phyloP scores from a whole-genome alignment of 30 jellyfish, hydroid and myxozoan species.

The Cassiopea andromeda region DNA sequence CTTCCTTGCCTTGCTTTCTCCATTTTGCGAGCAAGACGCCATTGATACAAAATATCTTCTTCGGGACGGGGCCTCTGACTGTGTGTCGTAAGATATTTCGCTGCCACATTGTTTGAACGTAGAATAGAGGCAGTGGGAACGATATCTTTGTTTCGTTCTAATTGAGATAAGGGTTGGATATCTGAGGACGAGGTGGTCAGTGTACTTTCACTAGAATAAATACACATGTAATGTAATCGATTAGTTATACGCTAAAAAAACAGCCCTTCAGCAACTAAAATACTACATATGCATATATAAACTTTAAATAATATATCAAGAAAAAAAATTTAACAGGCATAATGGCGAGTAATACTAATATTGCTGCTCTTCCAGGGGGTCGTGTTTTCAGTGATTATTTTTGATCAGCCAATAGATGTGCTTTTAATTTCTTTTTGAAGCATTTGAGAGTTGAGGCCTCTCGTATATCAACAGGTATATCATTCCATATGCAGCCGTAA shows the following conservation, averaged over 20 bases:
- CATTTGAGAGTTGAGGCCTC: too few species aligned
- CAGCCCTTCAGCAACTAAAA: not conserved
- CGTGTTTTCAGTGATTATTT: too few species aligned
- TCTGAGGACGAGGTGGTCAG: conserved; percentile 50
- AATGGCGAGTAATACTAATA: too few species aligned
- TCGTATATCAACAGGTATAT: too few species aligned
- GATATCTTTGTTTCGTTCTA: not conserved
- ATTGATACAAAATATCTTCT: conserved; percentile 71
- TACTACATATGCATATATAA: too few species aligned
- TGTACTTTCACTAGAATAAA: conserved; percentile 48
- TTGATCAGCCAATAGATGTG: too few species aligned
- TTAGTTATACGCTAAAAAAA: not conserved
- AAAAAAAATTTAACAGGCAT: too few species aligned
- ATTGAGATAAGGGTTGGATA: not conserved
- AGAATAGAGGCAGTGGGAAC: not conserved
- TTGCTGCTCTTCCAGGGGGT: too few species aligned
- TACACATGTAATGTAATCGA: not conserved
- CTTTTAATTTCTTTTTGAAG: too few species aligned
- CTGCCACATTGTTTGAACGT: not conserved
- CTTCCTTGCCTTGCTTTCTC: conserved; percentile 65
- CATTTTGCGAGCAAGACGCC: conserved; percentile 84
- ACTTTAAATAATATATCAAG: too few species aligned
- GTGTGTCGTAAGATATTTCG: not conserved
- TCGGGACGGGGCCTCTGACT: conserved; percentile 47
- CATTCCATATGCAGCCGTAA: too few species aligned